Evolutionary conservation across 1,140 invertebrate species (phyloP).

Genomic region (Platorchestia sp.): DNA sequence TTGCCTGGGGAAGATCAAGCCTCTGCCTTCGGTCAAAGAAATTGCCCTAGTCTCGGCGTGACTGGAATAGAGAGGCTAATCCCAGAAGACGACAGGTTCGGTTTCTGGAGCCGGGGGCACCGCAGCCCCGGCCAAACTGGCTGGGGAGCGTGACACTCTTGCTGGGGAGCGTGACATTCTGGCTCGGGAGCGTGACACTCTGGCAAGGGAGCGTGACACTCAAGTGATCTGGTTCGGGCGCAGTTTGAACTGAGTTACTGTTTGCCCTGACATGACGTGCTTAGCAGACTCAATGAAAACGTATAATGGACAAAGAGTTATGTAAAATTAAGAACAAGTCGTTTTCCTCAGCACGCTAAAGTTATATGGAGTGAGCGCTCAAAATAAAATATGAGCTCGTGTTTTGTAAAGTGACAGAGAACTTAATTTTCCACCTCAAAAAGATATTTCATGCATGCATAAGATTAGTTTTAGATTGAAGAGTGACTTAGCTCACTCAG

Average conservation of each 20-base stretch:
- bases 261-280: background rate
- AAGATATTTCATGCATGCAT: background rate
- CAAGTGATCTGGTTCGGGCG: background rate
- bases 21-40: constrained; percentile 34
- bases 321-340: background rate
- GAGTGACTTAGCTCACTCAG: background rate
- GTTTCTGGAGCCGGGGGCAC: background rate
- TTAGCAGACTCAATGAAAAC: background rate
- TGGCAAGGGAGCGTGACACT: background rate
- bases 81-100: background rate
- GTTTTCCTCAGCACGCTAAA: background rate
- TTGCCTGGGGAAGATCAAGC: constrained; percentile 33
- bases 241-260: background rate
- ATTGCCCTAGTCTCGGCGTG: constrained; percentile 49
- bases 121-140: background rate
- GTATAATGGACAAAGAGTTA: background rate
- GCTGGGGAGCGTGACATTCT: background rate
- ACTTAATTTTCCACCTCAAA: background rate
- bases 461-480: background rate
- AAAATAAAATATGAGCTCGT: background rate
- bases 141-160: no score
- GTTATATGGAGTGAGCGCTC: background rate
- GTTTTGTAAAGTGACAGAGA: background rate
- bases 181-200: no score
- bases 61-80: constrained; percentile 49